Evolutionary conservation across 2,113 vertebrate species (phyloP).

Genomic region (Cercocebus atys): DNA sequence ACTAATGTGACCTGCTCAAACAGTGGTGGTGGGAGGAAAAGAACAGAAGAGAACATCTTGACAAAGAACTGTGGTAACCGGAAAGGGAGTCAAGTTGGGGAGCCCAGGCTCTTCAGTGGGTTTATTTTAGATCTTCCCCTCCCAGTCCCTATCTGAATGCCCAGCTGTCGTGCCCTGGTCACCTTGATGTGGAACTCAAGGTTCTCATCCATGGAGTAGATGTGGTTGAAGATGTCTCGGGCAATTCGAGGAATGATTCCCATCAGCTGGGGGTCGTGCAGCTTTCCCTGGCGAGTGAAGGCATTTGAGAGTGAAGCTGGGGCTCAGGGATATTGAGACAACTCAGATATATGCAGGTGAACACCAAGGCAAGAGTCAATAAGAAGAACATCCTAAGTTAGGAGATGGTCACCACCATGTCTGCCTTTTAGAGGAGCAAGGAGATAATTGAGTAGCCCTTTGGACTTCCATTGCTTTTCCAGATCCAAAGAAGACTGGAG

Average conservation of each 20-base stretch:
- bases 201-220: constrained; percentile 97
- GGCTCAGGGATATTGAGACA: background rate
- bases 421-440: background rate
- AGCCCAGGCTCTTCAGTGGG: background rate
- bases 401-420: background rate
- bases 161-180: background rate
- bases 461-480: background rate
- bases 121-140: background rate
- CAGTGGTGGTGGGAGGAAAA: background rate
- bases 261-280: constrained; percentile 93
- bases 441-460: background rate
- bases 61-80: background rate
- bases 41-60: background rate
- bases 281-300: constrained; percentile 87
- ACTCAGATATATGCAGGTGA: background rate
- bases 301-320: background rate
- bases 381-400: background rate
- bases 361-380: background rate
- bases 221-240: constrained; percentile 96
- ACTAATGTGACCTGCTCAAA: background rate
- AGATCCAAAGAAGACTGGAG: background rate
- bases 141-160: background rate
- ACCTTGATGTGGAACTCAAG: constrained; percentile 98
- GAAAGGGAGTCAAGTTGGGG: background rate
- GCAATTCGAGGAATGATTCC: constrained; percentile 96